A percentile compares a stretch with the other conserved stretches of the same genome.
Conservation (phyloP, 2,888 invertebrate species). For the Timema cristinae region DNA sequence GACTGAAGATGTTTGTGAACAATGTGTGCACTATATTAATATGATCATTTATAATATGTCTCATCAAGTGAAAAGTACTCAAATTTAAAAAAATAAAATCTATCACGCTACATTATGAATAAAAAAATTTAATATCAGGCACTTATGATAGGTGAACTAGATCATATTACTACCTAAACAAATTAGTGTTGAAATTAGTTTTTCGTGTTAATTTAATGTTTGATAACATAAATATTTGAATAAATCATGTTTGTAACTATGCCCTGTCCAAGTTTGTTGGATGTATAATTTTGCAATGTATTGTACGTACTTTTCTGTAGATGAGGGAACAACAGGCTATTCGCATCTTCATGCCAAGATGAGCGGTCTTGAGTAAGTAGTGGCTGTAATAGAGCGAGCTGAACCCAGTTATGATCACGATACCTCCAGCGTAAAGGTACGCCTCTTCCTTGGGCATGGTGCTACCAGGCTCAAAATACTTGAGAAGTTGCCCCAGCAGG, state of each 20-base stretch:
- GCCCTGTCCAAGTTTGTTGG: background rate
- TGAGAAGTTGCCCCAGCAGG: slow-evolving; percentile 59
- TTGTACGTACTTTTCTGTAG: slow-evolving; percentile 69
- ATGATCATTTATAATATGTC: too few species aligned
- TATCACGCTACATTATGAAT: too few species aligned
- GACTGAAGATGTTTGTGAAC: too few species aligned
- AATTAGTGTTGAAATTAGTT: background rate
- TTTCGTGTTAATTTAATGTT: background rate
- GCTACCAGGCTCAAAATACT: slow-evolving; percentile 57
- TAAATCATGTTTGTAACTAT: background rate
- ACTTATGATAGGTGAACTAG: too few species aligned
- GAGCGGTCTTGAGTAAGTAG: slow-evolving; percentile 51
- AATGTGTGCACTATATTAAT: too few species aligned
- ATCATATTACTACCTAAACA: background rate
- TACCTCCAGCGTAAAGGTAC: slow-evolving; percentile 60
- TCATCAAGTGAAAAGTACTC: too few species aligned
- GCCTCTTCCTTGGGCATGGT: slow-evolving; percentile 53
- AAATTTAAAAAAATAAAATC: too few species aligned
- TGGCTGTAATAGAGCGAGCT: slow-evolving; percentile 62
- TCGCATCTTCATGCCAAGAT: slow-evolving; percentile 72
- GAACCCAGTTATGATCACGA: slow-evolving; percentile 56
- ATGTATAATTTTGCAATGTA: background rate
- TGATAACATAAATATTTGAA: slow-evolving; percentile 15
- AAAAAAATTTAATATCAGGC: too few species aligned
- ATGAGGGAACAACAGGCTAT: slow-evolving; percentile 76